These are phyloP conservation scores for Setipinna tenuifilis DNA, from an alignment of 2,797 vertebrate genomes.

Conservation along the genomic window DNA sequence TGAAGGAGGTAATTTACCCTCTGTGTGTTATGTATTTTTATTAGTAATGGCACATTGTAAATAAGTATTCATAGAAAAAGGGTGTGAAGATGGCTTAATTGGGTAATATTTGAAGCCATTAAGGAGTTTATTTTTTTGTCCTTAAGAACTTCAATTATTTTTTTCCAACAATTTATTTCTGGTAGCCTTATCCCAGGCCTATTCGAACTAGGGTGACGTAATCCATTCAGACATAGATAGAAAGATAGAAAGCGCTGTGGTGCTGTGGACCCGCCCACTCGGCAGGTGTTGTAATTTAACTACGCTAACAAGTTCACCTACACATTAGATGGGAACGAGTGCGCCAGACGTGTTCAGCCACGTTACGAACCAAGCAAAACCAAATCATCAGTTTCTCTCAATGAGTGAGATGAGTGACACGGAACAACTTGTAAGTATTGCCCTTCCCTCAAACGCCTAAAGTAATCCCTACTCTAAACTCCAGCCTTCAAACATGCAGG, in stretches of 20 bases:
- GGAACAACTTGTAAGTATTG: slow-evolving; percentile 33
- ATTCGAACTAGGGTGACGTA: neutral
- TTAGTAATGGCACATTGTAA: too few relatives aligned
- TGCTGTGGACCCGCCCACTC: neutral
- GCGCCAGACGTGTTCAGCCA: neutral
- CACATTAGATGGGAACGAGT: neutral
- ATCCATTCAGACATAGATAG: neutral
- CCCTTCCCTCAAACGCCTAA: neutral
- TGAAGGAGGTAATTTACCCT: too few relatives aligned
- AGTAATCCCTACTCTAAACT: neutral
- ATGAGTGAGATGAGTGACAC: slow-evolving; percentile 42
- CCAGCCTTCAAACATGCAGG: neutral
- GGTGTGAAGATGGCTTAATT: too few relatives aligned
- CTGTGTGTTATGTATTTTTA: too few relatives aligned
- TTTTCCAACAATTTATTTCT: too few relatives aligned
- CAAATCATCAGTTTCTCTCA: slow-evolving; percentile 1
- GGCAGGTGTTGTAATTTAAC: slow-evolving; percentile 38
- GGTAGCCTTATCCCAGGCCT: neutral
- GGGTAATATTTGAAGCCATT: too few relatives aligned
- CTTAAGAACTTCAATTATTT: too few relatives aligned
- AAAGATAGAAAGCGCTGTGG: neutral
- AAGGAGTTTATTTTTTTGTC: too few relatives aligned
- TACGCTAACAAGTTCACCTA: slow-evolving; percentile 12
- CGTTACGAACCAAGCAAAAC: slow-evolving; percentile 2
- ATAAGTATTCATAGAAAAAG: too few relatives aligned